Evolutionary conservation across 2,113 vertebrate species (phyloP), one percentile per base, ranked within the genome.

Genomic region (Alaudala cheleensis): DNA sequence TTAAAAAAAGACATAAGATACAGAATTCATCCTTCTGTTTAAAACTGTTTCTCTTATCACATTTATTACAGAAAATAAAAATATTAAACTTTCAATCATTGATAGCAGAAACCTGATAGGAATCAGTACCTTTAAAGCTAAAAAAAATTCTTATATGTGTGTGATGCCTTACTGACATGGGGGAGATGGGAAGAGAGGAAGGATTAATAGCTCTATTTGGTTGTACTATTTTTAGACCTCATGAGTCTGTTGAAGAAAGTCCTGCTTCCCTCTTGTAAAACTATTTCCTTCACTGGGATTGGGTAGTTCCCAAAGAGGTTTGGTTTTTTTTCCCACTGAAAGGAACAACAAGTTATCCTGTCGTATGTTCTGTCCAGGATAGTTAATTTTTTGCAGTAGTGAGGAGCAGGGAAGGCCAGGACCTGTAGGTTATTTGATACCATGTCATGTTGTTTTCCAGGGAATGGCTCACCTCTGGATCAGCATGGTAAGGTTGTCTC

Each of bases 331-430:
- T 92, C 51, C 19, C 54, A 16, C 23, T 64, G 57, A 70, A 74
- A 57, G 26, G 61, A 83, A 1, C 4, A 70, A 1, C 2, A 62
- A 23, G 17, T 18, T 89, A 23, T 22, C n/a, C 39, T 53, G 23
- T 37, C 37, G 8, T 37, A 37, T 37, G 14, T 40, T 67, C 39
- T 21, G 9, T 14, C 13, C 39, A 53, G 39, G n/a, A 39, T 0
- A 0, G 3, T 47, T 74, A 53, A 54, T 53, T 74, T 67, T 67
- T 40, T 40, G 39, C 45, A 17, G 39, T 22, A 74, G 16, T 1
- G 0, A 31, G 24, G 20, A n/a, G 24, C 2, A 0, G 0, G 7
- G 29, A 60, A 22, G 33, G 29, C 28, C 28, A 22, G 14, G 40
- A n/a, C 21, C 6, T 17, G 7, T 39, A 34, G 11, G 6, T 67